Conservation (phyloP, 1,140 invertebrate genomes). For the Drosophila seguyi region DNA sequence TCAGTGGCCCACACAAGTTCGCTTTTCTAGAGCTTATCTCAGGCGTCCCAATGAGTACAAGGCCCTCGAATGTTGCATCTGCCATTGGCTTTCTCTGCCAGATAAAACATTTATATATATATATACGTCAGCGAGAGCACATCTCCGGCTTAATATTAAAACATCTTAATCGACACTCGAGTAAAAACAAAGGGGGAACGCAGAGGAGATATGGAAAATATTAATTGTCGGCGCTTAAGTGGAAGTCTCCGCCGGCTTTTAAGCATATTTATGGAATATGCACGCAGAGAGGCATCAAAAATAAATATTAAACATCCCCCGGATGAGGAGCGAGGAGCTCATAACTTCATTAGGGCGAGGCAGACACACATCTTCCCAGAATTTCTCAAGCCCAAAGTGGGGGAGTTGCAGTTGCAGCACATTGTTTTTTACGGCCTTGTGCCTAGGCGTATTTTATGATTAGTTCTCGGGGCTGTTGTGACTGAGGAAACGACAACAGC, state of each 20-base stretch:
- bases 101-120: slow-evolving; percentile 7
- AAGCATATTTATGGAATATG: slow-evolving; percentile 56
- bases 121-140: slow-evolving; percentile 21
- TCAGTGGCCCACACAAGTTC: slow-evolving; percentile 12
- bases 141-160: slow-evolving; percentile 51
- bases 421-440: slow-evolving; percentile 39
- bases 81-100: slow-evolving; percentile 8
- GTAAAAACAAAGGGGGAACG: slow-evolving; percentile 39
- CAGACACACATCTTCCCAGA: slow-evolving; percentile 40
- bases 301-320: slow-evolving; percentile 35
- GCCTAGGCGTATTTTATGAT: slow-evolving; percentile 22
- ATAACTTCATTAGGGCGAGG: slow-evolving; percentile 67
- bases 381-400: slow-evolving; percentile 26
- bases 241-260: slow-evolving; percentile 31
- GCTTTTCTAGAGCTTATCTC: slow-evolving; percentile 15
- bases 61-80: slow-evolving; percentile 27
- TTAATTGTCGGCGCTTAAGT: slow-evolving; percentile 71
- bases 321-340: slow-evolving; percentile 11
- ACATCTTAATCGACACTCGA: slow-evolving; percentile 71
- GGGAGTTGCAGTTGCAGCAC: slow-evolving; percentile 38
- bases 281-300: slow-evolving; percentile 36
- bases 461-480: slow-evolving; percentile 42
- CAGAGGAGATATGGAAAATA: slow-evolving; percentile 54
- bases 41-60: slow-evolving; percentile 28
- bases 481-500: slow-evolving; percentile 27